Evolutionary conservation across 2,888 invertebrate species (phyloP), one percentile per base, ranked within the genome.

Genomic region (Drosophila flavopinicola): DNA sequence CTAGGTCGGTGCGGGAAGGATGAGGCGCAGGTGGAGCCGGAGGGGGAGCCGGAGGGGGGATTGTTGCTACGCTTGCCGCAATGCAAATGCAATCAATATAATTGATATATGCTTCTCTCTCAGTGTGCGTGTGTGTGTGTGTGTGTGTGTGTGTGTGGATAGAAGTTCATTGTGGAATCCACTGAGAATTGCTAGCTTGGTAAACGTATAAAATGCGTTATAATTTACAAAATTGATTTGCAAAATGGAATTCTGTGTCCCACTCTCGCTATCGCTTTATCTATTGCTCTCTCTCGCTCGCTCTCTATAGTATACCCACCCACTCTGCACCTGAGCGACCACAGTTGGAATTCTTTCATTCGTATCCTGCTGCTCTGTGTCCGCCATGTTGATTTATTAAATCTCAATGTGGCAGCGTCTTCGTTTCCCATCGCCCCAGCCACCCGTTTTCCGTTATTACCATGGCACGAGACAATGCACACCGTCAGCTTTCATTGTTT

Each of bases 1-100:
- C 10, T 23, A 39, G 10, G 23, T 1, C 0, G 15, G 6, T 6
- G 15, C 7, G 15, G 24, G 13, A 6, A n/a, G 15, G 47, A 20
- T 20, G 2, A 20, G 20, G 20, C 2, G 4, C 2, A 20, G 20
- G 20, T n/a, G 20, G 20, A 20, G 10, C 25, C 3, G 0, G 20
- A 6, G 6, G 9, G 24, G 1, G 10, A 4, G 24, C 6, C 11
- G n/a, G 15, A 24, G 13, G 9, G 11, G 15, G 47, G 61, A 11
- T n/a, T 2, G 15, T 32, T 38, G 39, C 27, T 38, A 59, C 23
- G 29, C 10, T 29, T 56, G 56, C 75, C 42, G 64, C 75, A 63
- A 71, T 65, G 86, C 63, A 87, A 87, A 85, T 82, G 80, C 87
- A 87, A 80, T 80, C 86, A 87, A 83, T 85, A 87, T 80, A 80